These are phyloP conservation scores for Maconellicoccus hirsutus DNA, from an alignment of 1,140 invertebrate genomes.

Conservation along the genomic window DNA sequence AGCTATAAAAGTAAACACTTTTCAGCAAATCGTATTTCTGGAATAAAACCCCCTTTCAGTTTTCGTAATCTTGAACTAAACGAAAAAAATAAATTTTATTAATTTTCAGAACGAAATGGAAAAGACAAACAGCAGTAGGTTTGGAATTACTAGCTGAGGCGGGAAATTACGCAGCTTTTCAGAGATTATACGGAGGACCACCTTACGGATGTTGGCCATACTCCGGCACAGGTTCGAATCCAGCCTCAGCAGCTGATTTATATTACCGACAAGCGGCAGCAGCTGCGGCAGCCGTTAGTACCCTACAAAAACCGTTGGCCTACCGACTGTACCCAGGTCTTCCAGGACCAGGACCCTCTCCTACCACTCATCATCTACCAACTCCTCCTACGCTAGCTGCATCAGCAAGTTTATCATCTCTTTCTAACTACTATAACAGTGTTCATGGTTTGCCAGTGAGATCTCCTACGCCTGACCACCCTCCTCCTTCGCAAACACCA, in stretches of 20 bases:
- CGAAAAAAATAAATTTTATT: constrained; percentile 26
- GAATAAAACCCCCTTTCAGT: too few relatives aligned
- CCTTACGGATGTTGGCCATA: constrained; percentile 53
- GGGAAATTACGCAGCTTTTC: constrained; percentile 91
- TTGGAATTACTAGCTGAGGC: constrained; percentile 91
- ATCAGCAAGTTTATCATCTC: constrained; percentile 43
- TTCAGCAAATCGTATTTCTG: too few relatives aligned
- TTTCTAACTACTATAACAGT: constrained; percentile 48
- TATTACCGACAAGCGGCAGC: constrained; percentile 62
- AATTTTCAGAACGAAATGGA: constrained; percentile 94
- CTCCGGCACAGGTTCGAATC: constrained; percentile 36
- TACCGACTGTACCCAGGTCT: constrained; percentile 60
- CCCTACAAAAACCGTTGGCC: constrained; percentile 75
- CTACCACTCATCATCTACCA: constrained; percentile 47
- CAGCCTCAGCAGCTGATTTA: constrained; percentile 54
- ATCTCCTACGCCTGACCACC: constrained; percentile 27
- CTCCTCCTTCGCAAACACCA: constrained; percentile 30
- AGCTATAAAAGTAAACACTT: too few relatives aligned
- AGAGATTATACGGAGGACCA: constrained; percentile 71
- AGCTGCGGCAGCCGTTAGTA: constrained; percentile 51
- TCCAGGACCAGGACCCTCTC: constrained; percentile 41
- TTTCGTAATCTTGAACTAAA: too few relatives aligned
- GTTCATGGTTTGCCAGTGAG: constrained; percentile 28
- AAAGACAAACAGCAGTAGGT: constrained; percentile 93
- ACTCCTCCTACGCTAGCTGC: constrained; percentile 45